phyloP scores from a whole-genome alignment of 2,797 vertebrate genomes.

The Leptoclinus maculatus region DNA sequence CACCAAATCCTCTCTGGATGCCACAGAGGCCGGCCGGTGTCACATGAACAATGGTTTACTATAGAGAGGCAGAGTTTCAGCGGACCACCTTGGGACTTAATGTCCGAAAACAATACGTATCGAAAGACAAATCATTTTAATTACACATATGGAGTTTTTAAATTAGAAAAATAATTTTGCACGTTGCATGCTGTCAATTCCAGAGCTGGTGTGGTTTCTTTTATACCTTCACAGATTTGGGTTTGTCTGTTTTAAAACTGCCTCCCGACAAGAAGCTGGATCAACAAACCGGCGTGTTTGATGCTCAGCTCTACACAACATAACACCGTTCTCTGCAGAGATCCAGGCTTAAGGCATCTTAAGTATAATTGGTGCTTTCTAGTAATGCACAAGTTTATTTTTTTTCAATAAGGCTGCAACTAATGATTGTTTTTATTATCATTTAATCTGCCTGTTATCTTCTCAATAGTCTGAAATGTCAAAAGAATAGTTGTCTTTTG shows the following conservation, averaged over 20 bases:
- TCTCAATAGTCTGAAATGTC: background rate
- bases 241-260: background rate
- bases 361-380: too few relatives aligned
- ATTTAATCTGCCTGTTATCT: background rate
- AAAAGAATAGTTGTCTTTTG: background rate
- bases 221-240: background rate
- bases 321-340: background rate
- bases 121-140: too few relatives aligned
- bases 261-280: background rate
- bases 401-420: background rate
- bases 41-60: background rate
- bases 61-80: background rate
- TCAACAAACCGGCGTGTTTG: background rate
- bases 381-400: background rate
- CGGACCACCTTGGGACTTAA: too few relatives aligned
- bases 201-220: background rate
- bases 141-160: too few relatives aligned
- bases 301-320: background rate
- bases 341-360: too few relatives aligned
- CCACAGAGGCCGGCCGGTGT: background rate
- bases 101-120: background rate
- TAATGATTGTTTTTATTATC: background rate
- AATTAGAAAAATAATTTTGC: too few relatives aligned
- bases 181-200: too few relatives aligned
- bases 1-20: constrained; percentile 15